Evolutionary conservation across 2,113 vertebrate species (phyloP).

Genomic region (human (Homo sapiens)): GRCh38 chr6:105780001-105780500

Average conservation of each 20-base stretch:
- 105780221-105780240: background rate
- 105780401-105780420: conserved; percentile 68
- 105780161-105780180: background rate
- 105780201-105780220: conserved; percentile 8
- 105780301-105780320: background rate
- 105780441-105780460: conserved; percentile 52
- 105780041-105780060: background rate
- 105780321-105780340: conserved; percentile 72
- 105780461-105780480: conserved; percentile 63
- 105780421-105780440: conserved; percentile 17
- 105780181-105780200: background rate
- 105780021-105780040: conserved; percentile 21
- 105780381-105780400: conserved; percentile 5
- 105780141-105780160: background rate
- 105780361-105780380: conserved; percentile 77
- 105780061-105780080: background rate
- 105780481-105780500: conserved; percentile 75
- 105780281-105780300: background rate
- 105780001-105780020: background rate
- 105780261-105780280: background rate
- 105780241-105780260: background rate
- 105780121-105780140: conserved; percentile 10
- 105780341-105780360: conserved; percentile 79
- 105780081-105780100: background rate
- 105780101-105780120: background rate